Evolutionary conservation across 2,113 vertebrate genomes (phyloP), one percentile per base, ranked within the genome.

Genomic region (Vulpes lagopus): DNA sequence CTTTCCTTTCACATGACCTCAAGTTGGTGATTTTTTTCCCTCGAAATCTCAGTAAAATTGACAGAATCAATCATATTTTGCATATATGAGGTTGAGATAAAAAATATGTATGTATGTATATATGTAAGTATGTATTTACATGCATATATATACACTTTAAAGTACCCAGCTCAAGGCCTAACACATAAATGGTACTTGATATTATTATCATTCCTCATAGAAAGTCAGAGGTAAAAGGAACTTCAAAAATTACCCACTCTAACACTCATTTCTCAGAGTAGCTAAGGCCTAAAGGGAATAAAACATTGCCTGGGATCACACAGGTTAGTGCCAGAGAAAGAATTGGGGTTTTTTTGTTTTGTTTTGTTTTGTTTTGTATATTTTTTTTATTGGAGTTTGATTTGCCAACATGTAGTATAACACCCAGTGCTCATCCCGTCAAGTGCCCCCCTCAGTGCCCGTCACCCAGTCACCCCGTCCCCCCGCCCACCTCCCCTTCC

Each of bases 21-120:
- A 94, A 32, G 20, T 79, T 11, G 53, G 25, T 83, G 20, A 60
- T 27, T 30, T 62, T 62, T 14, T 14, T 51, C 35, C 43, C 22
- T 53, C 43, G 49, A 65, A 95, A 10, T 14, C 59, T 91, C 32
- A 93, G 20, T 81, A 69, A 85, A 85, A 78, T 32, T 19, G n/a
- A 83, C n/a, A 92, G 32, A 89, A 94, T 84, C 15, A 65, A 62
- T 59, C 12, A 16, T 53, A 64, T 81, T 94, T 92, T 84, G 9
- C 16, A 89, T 60, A 9, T 57, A 57, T 57, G 57, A 57, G 57
- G 57, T 57, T 57, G 57, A 57, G 43, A 43, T 43, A 57, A 57
- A 57, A 57, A 57, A 8, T 60, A 22, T 60, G 6, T 60, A 19
- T 59, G 38, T 43, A 64, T 55, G 9, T 91, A 20, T 69, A 10